A percentile compares a stretch with the other conserved stretches of the same genome.
Evolutionary conservation across 2,113 vertebrate genomes (phyloP).

Genomic region (Meleagris gallopavo): DNA sequence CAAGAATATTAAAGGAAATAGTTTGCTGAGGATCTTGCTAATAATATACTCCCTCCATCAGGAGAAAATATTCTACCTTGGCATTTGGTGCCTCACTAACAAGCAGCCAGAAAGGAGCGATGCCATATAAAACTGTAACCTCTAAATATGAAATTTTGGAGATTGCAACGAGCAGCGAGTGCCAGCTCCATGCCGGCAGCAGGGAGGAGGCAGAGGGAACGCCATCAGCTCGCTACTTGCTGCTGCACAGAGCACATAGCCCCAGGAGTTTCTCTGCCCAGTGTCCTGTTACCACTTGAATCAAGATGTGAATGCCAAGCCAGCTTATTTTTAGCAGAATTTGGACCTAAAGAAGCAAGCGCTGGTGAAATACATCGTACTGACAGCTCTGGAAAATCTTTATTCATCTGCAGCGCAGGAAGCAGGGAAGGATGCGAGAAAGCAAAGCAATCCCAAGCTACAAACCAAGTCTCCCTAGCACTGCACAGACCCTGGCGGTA

Average conservation of each 20-base stretch:
- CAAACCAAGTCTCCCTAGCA: neutral
- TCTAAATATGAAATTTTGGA: neutral
- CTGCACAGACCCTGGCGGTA: neutral
- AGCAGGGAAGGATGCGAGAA: neutral
- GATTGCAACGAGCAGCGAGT: accelerated
- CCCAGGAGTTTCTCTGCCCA: neutral
- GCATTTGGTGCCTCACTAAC: accelerated
- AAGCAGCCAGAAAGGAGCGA: accelerated
- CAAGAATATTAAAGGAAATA: neutral
- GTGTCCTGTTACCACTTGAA: slow-evolving; percentile 13
- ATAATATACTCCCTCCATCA: neutral
- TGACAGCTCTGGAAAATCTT: slow-evolving; percentile 57
- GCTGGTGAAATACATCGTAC: neutral
- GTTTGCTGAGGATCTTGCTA: neutral
- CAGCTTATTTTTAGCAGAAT: slow-evolving; percentile 49
- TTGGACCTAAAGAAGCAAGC: slow-evolving; percentile 22
- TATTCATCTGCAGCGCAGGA: neutral
- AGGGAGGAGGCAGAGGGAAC: neutral
- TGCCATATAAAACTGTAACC: neutral
- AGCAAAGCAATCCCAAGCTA: neutral
- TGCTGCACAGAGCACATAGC: neutral
- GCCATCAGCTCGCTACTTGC: neutral
- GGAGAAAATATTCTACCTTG: neutral
- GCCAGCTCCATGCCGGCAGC: neutral
- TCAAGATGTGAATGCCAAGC: slow-evolving; percentile 21